A percentile compares a stretch with the other conserved stretches of the same genome.
Conservation (phyloP, 2,113 vertebrate species). For the Euleptes europaea region DNA sequence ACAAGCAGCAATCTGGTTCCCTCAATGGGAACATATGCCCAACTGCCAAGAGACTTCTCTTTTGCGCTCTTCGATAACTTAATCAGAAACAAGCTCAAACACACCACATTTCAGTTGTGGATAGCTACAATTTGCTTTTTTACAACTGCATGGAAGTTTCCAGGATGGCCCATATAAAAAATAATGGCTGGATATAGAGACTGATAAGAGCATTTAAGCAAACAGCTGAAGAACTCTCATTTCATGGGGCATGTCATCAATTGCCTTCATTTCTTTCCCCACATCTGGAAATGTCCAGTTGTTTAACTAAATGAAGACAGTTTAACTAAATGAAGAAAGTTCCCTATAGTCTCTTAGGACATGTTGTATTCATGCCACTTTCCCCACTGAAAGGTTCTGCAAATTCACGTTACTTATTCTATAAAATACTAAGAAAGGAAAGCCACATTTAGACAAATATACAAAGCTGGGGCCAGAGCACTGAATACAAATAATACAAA, state of each 20-base stretch:
- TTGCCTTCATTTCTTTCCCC: not conserved
- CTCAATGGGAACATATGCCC: not conserved
- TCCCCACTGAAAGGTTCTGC: not conserved
- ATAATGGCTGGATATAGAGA: not conserved
- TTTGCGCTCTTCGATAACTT: not conserved
- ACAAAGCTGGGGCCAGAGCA: too few species aligned
- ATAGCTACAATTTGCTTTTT: not conserved
- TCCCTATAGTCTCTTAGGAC: too few species aligned
- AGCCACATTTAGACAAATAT: too few species aligned
- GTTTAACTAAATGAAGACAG: too few species aligned
- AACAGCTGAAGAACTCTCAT: not conserved
- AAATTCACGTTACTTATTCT: not conserved
- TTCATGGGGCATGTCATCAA: not conserved
- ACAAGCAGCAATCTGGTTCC: not conserved
- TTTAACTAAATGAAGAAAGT: too few species aligned
- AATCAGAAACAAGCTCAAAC: constrained; percentile 1
- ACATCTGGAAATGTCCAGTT: too few species aligned
- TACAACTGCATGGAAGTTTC: not conserved
- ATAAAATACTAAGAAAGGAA: too few species aligned
- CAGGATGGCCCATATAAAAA: too few species aligned
- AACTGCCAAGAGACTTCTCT: not conserved
- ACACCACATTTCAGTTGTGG: not conserved
- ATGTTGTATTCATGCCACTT: too few species aligned
- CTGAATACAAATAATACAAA: too few species aligned
- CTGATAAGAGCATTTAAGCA: not conserved